Evolutionary conservation across 2,797 vertebrate species (phyloP).

Genomic region (Cottoperca gobio): DNA sequence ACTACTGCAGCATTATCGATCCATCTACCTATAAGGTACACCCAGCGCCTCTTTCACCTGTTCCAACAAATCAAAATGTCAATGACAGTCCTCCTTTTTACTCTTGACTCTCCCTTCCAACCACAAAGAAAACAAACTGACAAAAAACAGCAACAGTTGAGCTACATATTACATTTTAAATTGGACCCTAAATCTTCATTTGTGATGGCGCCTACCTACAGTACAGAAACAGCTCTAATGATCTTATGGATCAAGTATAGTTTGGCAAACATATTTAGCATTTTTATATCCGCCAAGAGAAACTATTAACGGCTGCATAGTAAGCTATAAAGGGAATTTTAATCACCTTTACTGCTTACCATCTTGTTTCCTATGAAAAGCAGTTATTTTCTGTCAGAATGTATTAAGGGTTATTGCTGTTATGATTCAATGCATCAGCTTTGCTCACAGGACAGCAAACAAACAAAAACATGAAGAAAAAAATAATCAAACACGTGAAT

Average conservation of each 20-base stretch:
- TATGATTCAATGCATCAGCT: conserved; percentile 5
- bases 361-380: conserved; percentile 34
- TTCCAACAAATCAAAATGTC: conserved; percentile 13
- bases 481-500: conserved; percentile 35
- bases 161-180: conserved; percentile 17
- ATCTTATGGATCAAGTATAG: conserved; percentile 23
- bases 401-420: conserved; percentile 17
- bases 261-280: conserved; percentile 35
- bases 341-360: conserved; percentile 41
- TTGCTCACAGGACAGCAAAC: conserved; percentile 9
- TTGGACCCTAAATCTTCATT: conserved; percentile 14
- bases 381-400: conserved; percentile 14
- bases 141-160: background rate
- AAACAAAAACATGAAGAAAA: conserved; percentile 39
- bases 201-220: background rate
- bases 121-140: background rate
- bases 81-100: background rate
- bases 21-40: conserved; percentile 29
- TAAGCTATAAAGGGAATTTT: conserved; percentile 39
- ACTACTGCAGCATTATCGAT: conserved; percentile 33
- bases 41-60: conserved; percentile 6
- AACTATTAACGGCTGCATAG: conserved; percentile 3
- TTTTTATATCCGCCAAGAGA: conserved; percentile 38
- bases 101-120: background rate
- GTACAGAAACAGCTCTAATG: conserved; percentile 9